Base-by-base conservation (phyloP, 2,888 invertebrate species). In the Pyrgus malvae region DNA sequence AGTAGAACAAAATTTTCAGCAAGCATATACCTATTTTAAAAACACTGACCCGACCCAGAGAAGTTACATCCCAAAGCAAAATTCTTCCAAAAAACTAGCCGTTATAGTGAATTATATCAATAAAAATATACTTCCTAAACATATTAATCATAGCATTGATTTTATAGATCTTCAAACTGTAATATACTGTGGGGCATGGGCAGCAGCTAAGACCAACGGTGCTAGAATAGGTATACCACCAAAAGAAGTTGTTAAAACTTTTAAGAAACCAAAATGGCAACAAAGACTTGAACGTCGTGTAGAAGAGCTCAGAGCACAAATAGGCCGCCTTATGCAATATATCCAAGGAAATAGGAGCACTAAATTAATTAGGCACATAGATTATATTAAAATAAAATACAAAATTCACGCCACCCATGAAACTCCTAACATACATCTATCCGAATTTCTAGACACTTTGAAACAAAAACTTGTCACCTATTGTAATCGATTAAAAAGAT, bases 51-150 rank as follows among this genome's bases (percentile, higher is more conserved):
- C 42, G 1, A 44, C 42, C 8, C 17, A 29, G 2, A 44, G 42
- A 44, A 11, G n/a, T 29, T 44, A 44, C 17, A 44, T 44, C 6
- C 42, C 42, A 5, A 44, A 44, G 17, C 42, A 44, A 29, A 44
- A 44, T 8, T n/a, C 29, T 1, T 27, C 17, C 27, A 29, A 17
- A 17, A 44, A 17, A n/a, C 7, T 35, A 4, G 2, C 35, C 4
- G 14, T 9, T 14, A 35, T 35, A 8, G 16, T 35, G 6, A 35
- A 35, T 14, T 14, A 8, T 2, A 35, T 35, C 2, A 35, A 35
- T 16, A 35, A 14, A 9, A 16, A 35, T 9, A 14, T 35, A 4
- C 14, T 35, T 4, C 35, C 14, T 16, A 35, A 35, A 8, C 3
- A 35, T 14, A 41, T 41, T 8, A 8, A 21, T 12, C 1, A 2